A percentile compares a stretch with the other conserved stretches of the same genome.
These are phyloP conservation scores for Drosophila kambysellisi DNA, from an alignment of 2,888 invertebrate genomes.

Conservation along the genomic window DNA sequence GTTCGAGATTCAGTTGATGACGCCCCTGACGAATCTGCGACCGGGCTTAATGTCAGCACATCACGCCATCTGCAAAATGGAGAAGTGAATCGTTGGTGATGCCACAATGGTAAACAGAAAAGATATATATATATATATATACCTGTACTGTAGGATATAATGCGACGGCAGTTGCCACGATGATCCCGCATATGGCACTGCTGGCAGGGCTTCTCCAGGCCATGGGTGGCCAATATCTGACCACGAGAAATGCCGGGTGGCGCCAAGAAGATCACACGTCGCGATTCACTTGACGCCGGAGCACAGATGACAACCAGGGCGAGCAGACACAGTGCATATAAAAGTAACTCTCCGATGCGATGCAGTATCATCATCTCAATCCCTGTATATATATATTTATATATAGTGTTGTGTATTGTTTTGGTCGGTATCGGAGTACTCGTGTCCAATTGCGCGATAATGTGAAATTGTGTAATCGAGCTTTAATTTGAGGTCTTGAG, in stretches of 20 bases:
- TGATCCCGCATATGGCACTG: slow-evolving; percentile 83
- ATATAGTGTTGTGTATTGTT: background rate
- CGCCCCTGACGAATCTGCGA: slow-evolving; percentile 6
- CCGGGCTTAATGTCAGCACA: slow-evolving; percentile 54
- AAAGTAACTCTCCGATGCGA: slow-evolving; percentile 50
- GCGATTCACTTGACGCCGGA: slow-evolving; percentile 63
- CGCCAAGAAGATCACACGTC: slow-evolving; percentile 80
- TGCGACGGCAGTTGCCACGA: slow-evolving; percentile 81
- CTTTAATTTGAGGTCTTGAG: slow-evolving; percentile 4
- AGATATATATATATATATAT: background rate
- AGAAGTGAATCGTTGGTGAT: slow-evolving; percentile 2
- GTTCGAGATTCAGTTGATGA: slow-evolving; percentile 57
- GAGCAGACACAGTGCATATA: slow-evolving; percentile 60
- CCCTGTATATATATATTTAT: background rate
- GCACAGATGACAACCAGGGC: slow-evolving; percentile 64
- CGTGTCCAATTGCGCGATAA: slow-evolving; percentile 33
- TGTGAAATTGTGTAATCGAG: slow-evolving; percentile 49
- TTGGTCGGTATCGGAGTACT: slow-evolving; percentile 1
- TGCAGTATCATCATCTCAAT: slow-evolving; percentile 39
- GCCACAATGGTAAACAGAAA: background rate
- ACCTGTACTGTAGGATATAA: slow-evolving; percentile 79
- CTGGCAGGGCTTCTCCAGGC: slow-evolving; percentile 74
- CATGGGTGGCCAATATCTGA: slow-evolving; percentile 74
- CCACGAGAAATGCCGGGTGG: slow-evolving; percentile 67
- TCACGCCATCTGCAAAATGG: slow-evolving; percentile 66